These are phyloP conservation scores for Hirtodrosophila cameraria DNA, from an alignment of 2,888 invertebrate genomes.

Conservation along the genomic window DNA sequence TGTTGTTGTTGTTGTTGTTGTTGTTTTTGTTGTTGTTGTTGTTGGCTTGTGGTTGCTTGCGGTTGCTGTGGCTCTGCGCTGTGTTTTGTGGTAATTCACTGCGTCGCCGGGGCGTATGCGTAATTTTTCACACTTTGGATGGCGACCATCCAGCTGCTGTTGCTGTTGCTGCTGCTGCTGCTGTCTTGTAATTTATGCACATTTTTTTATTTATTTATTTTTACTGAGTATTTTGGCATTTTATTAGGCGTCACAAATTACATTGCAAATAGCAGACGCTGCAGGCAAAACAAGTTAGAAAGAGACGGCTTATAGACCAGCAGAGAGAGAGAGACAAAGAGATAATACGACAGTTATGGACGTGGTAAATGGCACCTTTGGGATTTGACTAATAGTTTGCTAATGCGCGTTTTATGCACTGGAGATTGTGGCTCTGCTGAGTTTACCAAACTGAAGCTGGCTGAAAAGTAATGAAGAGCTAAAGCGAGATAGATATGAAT, in stretches of 20 bases:
- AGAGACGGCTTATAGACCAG: not conserved
- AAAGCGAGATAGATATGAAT: not conserved
- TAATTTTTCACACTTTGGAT: slow-evolving; percentile 63
- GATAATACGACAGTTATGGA: slow-evolving; percentile 34
- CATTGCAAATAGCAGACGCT: slow-evolving; percentile 59
- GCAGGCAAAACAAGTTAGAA: slow-evolving; percentile 14
- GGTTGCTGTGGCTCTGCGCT: slow-evolving; percentile 35
- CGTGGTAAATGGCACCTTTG: slow-evolving; percentile 62
- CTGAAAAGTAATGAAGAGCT: slow-evolving; percentile 29
- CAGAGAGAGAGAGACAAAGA: not conserved
- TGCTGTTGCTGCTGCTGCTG: slow-evolving; percentile 27
- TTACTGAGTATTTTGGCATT: slow-evolving; percentile 59
- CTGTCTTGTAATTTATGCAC: slow-evolving; percentile 62
- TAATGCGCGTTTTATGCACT: slow-evolving; percentile 70
- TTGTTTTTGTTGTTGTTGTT: slow-evolving; percentile 6
- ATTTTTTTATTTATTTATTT: slow-evolving; percentile 66
- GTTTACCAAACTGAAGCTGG: slow-evolving; percentile 44
- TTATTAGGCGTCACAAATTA: slow-evolving; percentile 68
- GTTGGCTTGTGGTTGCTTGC: slow-evolving; percentile 29
- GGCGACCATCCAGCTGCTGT: not conserved
- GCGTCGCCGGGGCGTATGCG: slow-evolving; percentile 54
- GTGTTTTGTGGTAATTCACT: slow-evolving; percentile 26
- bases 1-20: slow-evolving; percentile 3
- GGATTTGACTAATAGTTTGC: slow-evolving; percentile 70
- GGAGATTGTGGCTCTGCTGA: slow-evolving; percentile 27